Evolutionary conservation across 2,888 invertebrate genomes (phyloP).

Genomic region (Caenorhabditis sp.): DNA sequence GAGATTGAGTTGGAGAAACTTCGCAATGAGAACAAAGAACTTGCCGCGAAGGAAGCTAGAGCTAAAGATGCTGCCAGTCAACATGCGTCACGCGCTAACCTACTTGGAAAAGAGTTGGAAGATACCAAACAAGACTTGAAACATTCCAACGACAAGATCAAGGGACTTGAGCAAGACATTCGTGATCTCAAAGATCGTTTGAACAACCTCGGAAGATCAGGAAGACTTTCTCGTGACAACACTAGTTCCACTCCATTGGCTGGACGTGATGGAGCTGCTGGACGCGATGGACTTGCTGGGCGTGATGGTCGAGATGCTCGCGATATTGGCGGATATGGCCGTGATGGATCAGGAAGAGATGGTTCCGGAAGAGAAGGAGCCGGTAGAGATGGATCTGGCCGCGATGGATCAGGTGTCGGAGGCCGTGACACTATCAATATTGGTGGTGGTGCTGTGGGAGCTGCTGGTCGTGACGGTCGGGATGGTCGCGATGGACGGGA

Average conservation of each 20-base stretch:
- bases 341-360: conserved; percentile 3
- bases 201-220: conserved; percentile 40
- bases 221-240: conserved; percentile 38
- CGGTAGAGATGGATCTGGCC: conserved; percentile 1
- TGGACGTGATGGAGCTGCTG: conserved; percentile 7
- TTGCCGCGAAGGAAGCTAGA: conserved; percentile 55
- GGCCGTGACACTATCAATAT: conserved; percentile 14
- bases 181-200: conserved; percentile 49
- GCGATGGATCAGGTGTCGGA: conserved; percentile 10
- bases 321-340: background rate
- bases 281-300: conserved; percentile 21
- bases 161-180: conserved; percentile 48
- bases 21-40: conserved; percentile 55
- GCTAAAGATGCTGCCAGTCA: conserved; percentile 59
- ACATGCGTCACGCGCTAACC: conserved; percentile 56
- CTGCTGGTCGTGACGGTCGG: conserved; percentile 1
- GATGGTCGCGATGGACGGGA: conserved; percentile 11
- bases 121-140: conserved; percentile 49
- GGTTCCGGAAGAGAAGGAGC: background rate
- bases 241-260: conserved; percentile 15
- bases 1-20: conserved; percentile 67
- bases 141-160: conserved; percentile 38
- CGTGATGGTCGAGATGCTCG: conserved; percentile 2
- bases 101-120: conserved; percentile 59
- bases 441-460: background rate